Evolutionary conservation across 2,113 vertebrate species (phyloP).

Genomic region (Malaclemys terrapin): DNA sequence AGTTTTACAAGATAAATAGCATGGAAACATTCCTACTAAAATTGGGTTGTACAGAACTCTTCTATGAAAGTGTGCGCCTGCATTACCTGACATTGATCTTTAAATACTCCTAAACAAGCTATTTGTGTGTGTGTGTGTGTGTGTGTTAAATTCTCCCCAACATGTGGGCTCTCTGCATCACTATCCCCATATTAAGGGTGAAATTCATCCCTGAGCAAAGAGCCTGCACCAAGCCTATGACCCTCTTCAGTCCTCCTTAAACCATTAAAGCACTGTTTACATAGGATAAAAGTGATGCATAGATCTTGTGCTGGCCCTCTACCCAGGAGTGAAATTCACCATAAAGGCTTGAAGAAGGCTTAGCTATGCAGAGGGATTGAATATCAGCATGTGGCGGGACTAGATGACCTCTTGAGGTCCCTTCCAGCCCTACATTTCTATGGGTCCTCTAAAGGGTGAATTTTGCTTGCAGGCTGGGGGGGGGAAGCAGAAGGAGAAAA

Average conservation of each 20-base stretch:
- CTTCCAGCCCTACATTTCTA: too few species aligned
- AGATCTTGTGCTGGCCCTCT: background rate
- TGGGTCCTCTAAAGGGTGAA: background rate
- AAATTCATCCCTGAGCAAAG: background rate
- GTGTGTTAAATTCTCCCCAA: background rate
- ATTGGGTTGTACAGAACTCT: constrained; percentile 8
- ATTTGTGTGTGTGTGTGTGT: background rate
- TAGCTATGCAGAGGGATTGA: background rate
- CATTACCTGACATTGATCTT: background rate
- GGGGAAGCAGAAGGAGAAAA: background rate
- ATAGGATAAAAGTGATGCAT: background rate
- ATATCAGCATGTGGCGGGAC: too few species aligned
- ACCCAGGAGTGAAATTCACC: background rate
- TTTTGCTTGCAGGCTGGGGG: rapidly evolving
- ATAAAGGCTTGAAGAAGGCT: background rate
- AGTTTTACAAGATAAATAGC: constrained; percentile 13
- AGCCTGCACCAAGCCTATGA: background rate
- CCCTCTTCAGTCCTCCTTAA: background rate
- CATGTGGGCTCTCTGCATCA: background rate
- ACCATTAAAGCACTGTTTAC: background rate
- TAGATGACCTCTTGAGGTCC: too few species aligned
- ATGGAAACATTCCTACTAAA: constrained; percentile 52
- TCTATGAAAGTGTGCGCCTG: rapidly evolving
- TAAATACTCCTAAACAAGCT: background rate
- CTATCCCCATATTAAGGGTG: background rate